Evolutionary conservation across 1,140 invertebrate genomes (phyloP), one percentile per base, ranked within the genome.

Genomic region (Bombus breviceps): DNA sequence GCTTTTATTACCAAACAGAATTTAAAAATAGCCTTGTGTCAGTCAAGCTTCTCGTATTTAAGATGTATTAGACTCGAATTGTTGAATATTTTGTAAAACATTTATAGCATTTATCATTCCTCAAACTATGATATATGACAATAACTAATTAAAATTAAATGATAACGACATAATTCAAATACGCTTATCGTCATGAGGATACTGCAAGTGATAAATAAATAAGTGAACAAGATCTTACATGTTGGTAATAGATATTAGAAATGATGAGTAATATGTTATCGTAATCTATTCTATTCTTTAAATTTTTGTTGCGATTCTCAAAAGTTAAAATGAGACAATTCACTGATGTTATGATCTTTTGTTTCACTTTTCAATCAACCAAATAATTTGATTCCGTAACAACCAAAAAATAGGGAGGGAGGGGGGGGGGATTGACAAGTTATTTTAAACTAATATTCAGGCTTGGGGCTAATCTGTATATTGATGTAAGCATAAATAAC

Each of bases 141-240:
- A 4, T 25, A 18, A 68, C 18, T 68, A 68, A 68, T 68, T 66
- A 15, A 66, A n/a, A 32, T 37, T 53, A 66, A 43, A 77, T 74
- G 66, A 80, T 68, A 75, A 87, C 89, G 78, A 87, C 53, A 84
- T 75, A 80, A 88, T 90, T 85, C 82, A 88, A 90, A 90, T 88
- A 86, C 80, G 71, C 71, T 85, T 87, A 88, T 83, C 66, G 68
- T 84, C 78, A 84, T 72, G 66, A 87, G 64, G 81, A 87, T 81
- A 87, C 82, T 89, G 66, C 75, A 83, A 85, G 62, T 90, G 75
- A 90, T 82, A 90, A 90, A 90, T 88, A 90, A 90, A 90, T 89
- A 89, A 47, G 57, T 80, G 77, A 76, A 10, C 32, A 84, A 87
- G 57, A 89, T 77, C 75, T 89, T 84, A 89, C 64, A 53, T 37